phyloP scores from a whole-genome alignment of 2,797 vertebrate species.

The Mallotus villosus region DNA sequence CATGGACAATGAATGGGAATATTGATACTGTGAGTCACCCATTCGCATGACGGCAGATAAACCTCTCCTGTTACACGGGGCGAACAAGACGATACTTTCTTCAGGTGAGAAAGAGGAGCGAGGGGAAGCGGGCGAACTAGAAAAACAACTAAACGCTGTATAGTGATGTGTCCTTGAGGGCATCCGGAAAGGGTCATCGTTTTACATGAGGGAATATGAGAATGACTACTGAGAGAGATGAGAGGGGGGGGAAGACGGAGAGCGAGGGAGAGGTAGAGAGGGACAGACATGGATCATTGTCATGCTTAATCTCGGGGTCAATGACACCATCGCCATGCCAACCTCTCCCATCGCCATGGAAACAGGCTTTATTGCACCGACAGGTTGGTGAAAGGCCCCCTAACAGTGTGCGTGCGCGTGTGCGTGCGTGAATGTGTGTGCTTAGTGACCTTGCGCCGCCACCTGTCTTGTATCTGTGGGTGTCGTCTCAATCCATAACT shows the following conservation, averaged over 20 bases:
- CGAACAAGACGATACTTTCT: conserved; percentile 6
- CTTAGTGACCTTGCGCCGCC: conserved; percentile 42
- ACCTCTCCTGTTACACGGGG: conserved; percentile 45
- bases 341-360: conserved; percentile 65
- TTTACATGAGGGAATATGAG: conserved; percentile 40
- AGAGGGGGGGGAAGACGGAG: conserved; percentile 35
- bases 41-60: too few relatives aligned
- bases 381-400: conserved; percentile 51
- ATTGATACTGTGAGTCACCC: background rate
- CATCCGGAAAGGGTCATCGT: conserved; percentile 38
- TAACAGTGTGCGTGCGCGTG: conserved; percentile 43
- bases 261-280: background rate
- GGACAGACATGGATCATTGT: conserved; percentile 59
- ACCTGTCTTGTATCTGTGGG: conserved; percentile 46
- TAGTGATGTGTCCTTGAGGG: conserved; percentile 52
- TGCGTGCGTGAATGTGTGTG: conserved; percentile 18
- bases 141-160: conserved; percentile 15
- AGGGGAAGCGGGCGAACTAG: conserved; percentile 28
- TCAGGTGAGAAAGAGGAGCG: background rate
- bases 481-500: conserved; percentile 24
- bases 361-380: conserved; percentile 61
- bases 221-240: conserved; percentile 11
- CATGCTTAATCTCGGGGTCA: conserved; percentile 71
- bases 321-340: conserved; percentile 72
- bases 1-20: conserved; percentile 5